phyloP scores from a whole-genome alignment of 2,888 invertebrate species.

The Pinctada fucata region DNA sequence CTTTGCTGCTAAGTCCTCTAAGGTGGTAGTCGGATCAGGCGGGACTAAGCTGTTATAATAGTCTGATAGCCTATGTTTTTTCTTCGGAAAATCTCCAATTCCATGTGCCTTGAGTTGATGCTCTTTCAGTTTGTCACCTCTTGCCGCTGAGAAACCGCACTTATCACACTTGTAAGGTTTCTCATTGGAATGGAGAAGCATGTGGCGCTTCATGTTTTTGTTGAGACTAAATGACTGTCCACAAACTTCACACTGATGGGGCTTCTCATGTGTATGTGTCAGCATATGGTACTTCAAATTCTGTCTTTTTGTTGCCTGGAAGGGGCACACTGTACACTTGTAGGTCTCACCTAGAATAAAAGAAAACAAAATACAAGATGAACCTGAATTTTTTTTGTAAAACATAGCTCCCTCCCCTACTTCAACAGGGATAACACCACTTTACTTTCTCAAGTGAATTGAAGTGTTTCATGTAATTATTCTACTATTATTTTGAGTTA shows the following conservation, averaged over 20 bases:
- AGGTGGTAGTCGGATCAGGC: not conserved
- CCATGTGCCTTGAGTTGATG: constrained; percentile 77
- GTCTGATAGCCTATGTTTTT: constrained; percentile 37
- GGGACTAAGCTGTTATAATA: not conserved
- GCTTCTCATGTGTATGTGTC: constrained; percentile 80
- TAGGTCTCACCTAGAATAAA: constrained; percentile 75
- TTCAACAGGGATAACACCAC: too few relatives aligned
- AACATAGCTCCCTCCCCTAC: too few relatives aligned
- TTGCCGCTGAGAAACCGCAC: constrained; percentile 79
- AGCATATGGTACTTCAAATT: constrained; percentile 80
- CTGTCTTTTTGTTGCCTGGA: constrained; percentile 79
- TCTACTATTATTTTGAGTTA: too few relatives aligned
- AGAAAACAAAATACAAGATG: too few relatives aligned
- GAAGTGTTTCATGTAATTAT: too few relatives aligned
- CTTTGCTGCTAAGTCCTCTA: not conserved
- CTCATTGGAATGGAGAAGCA: constrained; percentile 71
- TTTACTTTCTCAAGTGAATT: too few relatives aligned
- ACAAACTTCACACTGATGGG: constrained; percentile 81
- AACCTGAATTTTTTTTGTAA: too few relatives aligned
- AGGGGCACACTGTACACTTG: constrained; percentile 78
- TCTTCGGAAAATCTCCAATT: constrained; percentile 65
- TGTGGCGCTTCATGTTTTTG: constrained; percentile 79
- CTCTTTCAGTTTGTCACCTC: constrained; percentile 80
- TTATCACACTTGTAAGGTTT: constrained; percentile 74
- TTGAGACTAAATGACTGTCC: constrained; percentile 80